A percentile compares a stretch with the other conserved stretches of the same genome.
phyloP scores from a whole-genome alignment of 2,797 vertebrate genomes.

The Coregonus sp. region DNA sequence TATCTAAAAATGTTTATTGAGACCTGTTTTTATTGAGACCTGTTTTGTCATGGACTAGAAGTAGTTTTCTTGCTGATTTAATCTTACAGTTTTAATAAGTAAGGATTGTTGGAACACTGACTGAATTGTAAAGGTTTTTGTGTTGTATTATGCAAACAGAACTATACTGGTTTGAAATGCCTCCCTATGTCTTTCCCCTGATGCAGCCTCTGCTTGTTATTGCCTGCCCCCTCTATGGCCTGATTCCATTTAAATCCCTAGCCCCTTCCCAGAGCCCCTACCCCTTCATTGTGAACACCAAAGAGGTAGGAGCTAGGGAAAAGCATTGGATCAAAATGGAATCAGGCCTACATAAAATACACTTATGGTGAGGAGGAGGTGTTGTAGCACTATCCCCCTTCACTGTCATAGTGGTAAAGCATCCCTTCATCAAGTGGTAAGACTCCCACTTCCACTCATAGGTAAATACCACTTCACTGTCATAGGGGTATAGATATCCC shows the following conservation, averaged over 20 bases:
- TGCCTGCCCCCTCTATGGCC: slow-evolving; percentile 15
- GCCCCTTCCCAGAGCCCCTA: slow-evolving; percentile 28
- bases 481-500: no score
- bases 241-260: slow-evolving; percentile 48
- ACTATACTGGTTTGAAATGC: background rate
- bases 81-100: background rate
- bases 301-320: slow-evolving; percentile 36
- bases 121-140: no score
- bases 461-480: no score
- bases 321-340: slow-evolving; percentile 42
- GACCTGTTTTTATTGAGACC: background rate
- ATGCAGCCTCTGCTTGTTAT: background rate
- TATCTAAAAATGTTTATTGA: background rate
- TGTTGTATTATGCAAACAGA: no score
- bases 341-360: slow-evolving; percentile 26
- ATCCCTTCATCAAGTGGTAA: no score
- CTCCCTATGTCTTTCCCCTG: background rate
- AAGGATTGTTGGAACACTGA: background rate
- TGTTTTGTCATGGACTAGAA: no score
- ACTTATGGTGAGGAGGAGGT: slow-evolving; percentile 64
- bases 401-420: background rate
- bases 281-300: slow-evolving; percentile 50
- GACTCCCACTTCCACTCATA: no score
- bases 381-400: slow-evolving; percentile 41
- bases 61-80: background rate